These are phyloP conservation scores for Myiotriccus ornatus DNA, from an alignment of 2,797 vertebrate species.

Conservation along the genomic window DNA sequence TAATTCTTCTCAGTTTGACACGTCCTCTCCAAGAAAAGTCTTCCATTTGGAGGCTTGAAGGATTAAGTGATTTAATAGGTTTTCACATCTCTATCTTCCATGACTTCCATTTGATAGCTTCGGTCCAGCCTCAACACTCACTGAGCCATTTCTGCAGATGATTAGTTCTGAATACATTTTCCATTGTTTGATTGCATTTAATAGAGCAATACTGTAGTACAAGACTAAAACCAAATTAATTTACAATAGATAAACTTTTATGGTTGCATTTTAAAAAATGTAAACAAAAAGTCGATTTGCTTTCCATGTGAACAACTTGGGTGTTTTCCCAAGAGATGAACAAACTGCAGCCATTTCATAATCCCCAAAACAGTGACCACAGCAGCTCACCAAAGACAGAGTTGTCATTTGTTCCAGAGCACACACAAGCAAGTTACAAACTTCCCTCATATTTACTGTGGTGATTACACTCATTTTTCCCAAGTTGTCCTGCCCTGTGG, in stretches of 20 bases:
- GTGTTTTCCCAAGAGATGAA: not conserved
- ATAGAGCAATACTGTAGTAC: not conserved
- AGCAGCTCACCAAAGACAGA: not conserved
- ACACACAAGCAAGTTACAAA: not conserved
- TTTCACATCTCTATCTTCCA: not conserved
- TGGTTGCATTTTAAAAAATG: not conserved
- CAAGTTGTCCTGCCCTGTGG: not conserved
- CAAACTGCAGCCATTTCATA: not conserved
- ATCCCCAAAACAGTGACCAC: not conserved
- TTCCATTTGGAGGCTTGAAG: not conserved
- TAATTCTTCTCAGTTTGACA: not conserved
- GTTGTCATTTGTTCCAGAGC: not conserved
- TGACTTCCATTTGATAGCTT: not conserved
- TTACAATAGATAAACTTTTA: not conserved
- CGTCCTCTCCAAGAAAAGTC: not conserved
- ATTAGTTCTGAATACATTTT: not conserved
- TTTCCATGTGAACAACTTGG: not conserved
- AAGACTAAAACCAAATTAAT: not conserved
- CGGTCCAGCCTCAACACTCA: not conserved
- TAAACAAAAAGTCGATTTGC: not conserved
- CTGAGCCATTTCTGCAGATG: not conserved
- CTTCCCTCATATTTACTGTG: not conserved
- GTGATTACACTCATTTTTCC: not conserved
- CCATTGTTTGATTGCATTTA: not conserved
- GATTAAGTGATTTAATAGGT: not conserved